Evolutionary conservation across 2,797 vertebrate species (phyloP), one percentile per base, ranked within the genome.

Genomic region (Bradypodion pumilum): DNA sequence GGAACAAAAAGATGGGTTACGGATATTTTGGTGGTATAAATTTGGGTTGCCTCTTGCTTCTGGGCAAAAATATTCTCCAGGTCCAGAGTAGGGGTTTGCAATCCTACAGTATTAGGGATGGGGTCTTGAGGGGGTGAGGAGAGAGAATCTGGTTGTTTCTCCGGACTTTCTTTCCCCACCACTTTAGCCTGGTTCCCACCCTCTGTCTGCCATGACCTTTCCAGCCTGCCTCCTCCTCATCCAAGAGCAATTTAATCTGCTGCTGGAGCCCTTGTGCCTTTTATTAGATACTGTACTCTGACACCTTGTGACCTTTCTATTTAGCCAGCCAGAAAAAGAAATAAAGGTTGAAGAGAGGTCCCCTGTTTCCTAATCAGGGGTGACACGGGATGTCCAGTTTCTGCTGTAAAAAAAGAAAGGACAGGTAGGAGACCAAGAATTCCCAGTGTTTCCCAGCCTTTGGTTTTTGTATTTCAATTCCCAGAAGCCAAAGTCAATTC

Each of bases 201-300:
- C 32, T 60, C 52, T 27, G 62, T 49, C n/a, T 72, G 65, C n/a
- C 62, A 65, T 81, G 74, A 81, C 79, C 84, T 85, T 85, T 81
- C 42, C 56, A 81, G 52, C n/a, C 85, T 70, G 69, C 74, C 35
- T 49, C 60, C 15, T n/a, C 62, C 60, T 42, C 75, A 32, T 35
- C 44, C 66, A n/a, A 84, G 81, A 93, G 95, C 92, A 96, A 96
- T 91, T 93, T 87, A 95, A 96, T 95, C 95, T 95, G 94, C 94
- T 95, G 93, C 92, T 56, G 88, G 88, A 91, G 87, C 80, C 83
- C 70, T 88, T 91, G 90, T 89, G 92, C 90, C 92, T 94, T 95
- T 95, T 95, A 94, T 93, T 88, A 94, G 94, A 93, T 87, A 87
- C 85, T 62, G n/a, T n/a, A n/a, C n/a, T n/a, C n/a, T n/a, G n/a